phyloP scores from a whole-genome alignment of 2,888 invertebrate genomes.

The Phortica magna region DNA sequence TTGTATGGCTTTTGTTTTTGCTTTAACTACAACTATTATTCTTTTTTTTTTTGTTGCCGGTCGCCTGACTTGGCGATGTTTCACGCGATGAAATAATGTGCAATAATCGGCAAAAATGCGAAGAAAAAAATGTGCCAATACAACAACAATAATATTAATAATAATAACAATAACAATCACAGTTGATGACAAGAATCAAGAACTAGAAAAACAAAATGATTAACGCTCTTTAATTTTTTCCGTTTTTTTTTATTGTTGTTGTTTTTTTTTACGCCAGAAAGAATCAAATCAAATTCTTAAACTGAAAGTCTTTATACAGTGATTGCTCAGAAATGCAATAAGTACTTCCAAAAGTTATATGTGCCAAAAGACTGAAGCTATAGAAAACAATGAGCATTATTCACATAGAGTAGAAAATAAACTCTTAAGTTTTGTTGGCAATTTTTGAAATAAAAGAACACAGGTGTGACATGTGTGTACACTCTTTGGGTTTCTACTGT shows the following conservation, averaged over 20 bases:
- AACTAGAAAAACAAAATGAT: conserved; percentile 21
- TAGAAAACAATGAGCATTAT: no score
- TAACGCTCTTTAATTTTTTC: conserved; percentile 11
- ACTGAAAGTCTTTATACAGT: no score
- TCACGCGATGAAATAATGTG: conserved; percentile 39
- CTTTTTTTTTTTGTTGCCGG: conserved; percentile 11
- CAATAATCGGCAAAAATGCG: not conserved
- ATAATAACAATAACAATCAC: conserved; percentile 8
- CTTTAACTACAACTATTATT: not conserved
- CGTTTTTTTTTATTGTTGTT: not conserved
- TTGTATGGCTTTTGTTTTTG: not conserved
- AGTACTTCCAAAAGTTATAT: no score
- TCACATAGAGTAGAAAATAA: no score
- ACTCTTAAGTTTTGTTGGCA: no score
- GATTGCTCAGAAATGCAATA: no score
- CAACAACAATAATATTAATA: not conserved
- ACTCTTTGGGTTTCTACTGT: no score
- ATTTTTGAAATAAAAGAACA: no score
- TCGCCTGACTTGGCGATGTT: conserved; percentile 39
- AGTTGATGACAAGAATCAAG: not conserved
- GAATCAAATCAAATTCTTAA: no score
- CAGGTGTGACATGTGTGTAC: no score
- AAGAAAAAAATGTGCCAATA: not conserved
- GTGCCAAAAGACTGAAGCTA: no score
- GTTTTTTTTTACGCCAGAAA: not conserved